Evolutionary conservation across 1,140 invertebrate species (phyloP).

Genomic region (Nasonia giraulti): DNA sequence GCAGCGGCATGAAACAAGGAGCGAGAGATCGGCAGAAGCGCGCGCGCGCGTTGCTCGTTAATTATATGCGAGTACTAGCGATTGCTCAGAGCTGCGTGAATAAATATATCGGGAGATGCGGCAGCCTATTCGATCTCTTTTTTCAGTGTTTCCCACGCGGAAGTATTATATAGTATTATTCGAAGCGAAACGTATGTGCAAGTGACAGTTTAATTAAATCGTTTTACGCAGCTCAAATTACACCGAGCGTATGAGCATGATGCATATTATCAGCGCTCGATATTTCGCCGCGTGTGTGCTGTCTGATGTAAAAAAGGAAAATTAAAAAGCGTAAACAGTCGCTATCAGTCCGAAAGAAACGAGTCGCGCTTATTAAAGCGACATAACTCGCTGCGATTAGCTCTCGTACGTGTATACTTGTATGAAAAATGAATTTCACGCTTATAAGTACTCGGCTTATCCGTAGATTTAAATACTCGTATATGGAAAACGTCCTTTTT

Average conservation of each 20-base stretch:
- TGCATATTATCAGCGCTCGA: too few relatives aligned
- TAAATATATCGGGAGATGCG: constrained; percentile 22
- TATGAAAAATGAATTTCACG: neutral
- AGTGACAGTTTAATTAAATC: too few relatives aligned
- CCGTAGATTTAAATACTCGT: too few relatives aligned
- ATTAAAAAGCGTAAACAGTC: neutral
- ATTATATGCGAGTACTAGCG: constrained; percentile 24
- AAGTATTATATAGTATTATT: too few relatives aligned
- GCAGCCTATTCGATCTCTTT: too few relatives aligned
- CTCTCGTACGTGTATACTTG: neutral
- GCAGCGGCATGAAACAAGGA: neutral
- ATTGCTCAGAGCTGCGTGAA: constrained; percentile 15
- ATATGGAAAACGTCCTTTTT: too few relatives aligned
- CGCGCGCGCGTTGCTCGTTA: neutral
- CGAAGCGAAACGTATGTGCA: too few relatives aligned
- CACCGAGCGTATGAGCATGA: too few relatives aligned
- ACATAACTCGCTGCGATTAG: neutral
- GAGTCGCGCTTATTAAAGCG: neutral
- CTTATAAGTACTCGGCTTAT: neutral
- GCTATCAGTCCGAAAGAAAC: neutral
- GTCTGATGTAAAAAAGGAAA: too few relatives aligned
- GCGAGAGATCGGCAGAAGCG: constrained; percentile 9
- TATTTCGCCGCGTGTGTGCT: neutral
- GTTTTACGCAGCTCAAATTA: too few relatives aligned
- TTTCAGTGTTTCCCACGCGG: too few relatives aligned